Evolutionary conservation across 2,888 invertebrate genomes (phyloP).

Genomic region (Cynaeus angustus): DNA sequence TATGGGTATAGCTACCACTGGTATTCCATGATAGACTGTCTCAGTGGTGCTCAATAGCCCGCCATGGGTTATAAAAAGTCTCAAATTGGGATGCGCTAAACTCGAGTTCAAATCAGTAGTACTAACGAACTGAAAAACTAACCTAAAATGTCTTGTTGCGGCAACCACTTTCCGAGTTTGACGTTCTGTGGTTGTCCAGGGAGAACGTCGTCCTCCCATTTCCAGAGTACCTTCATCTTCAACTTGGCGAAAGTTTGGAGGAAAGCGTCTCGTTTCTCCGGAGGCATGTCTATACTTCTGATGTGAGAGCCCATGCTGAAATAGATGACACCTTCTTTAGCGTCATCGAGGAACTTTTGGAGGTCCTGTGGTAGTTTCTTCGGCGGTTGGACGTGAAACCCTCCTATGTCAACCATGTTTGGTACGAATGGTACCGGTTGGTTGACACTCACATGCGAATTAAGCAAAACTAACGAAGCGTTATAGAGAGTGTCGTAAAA

Average conservation of each 20-base stretch:
- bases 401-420: slow-evolving; percentile 75
- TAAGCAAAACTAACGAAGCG: slow-evolving; percentile 61
- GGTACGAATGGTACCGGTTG: slow-evolving; percentile 73
- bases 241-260: slow-evolving; percentile 66
- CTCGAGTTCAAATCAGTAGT: too few species aligned
- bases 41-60: slow-evolving; percentile 70
- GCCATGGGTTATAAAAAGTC: slow-evolving; percentile 43
- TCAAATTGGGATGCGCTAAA: slow-evolving; percentile 42
- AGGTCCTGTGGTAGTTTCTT: slow-evolving; percentile 59
- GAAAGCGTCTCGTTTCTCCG: slow-evolving; percentile 61
- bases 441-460: slow-evolving; percentile 73
- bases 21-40: slow-evolving; percentile 71
- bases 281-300: slow-evolving; percentile 63
- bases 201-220: slow-evolving; percentile 67
- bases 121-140: too few species aligned
- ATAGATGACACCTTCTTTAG: slow-evolving; percentile 62
- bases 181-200: slow-evolving; percentile 67
- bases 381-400: slow-evolving; percentile 69
- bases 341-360: slow-evolving; percentile 55
- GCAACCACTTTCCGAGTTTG: slow-evolving; percentile 67
- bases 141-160: slow-evolving; percentile 65
- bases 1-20: slow-evolving; percentile 73
- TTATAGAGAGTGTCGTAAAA: slow-evolving; percentile 59
- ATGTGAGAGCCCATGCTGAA: slow-evolving; percentile 71
- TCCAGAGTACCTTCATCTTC: slow-evolving; percentile 71